Conservation (phyloP, 2,797 vertebrate genomes). For the Hydrolagus colliei region DNA sequence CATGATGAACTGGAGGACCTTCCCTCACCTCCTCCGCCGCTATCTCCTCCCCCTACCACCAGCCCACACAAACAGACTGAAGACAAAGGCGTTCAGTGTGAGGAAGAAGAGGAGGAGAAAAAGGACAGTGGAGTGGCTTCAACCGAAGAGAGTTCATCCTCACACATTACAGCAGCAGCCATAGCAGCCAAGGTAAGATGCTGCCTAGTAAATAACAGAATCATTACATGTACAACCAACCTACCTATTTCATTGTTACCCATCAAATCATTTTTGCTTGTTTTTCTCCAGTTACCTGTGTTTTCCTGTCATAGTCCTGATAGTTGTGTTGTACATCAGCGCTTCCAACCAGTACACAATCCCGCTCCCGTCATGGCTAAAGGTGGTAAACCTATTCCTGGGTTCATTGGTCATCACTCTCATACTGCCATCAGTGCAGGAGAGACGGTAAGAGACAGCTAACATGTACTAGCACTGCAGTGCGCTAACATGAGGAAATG, state of each 20-base stretch:
- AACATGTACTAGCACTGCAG: conserved; percentile 6
- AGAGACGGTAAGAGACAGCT: conserved; percentile 72
- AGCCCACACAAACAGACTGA: conserved; percentile 89
- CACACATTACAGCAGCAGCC: conserved; percentile 92
- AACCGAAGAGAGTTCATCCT: conserved; percentile 95
- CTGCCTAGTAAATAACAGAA: neutral
- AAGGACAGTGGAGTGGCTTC: conserved; percentile 97
- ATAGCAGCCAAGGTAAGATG: conserved; percentile 87
- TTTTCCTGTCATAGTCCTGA: conserved; percentile 58
- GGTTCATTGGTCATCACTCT: conserved; percentile 64
- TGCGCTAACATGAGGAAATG: conserved; percentile 25
- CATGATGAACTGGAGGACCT: conserved; percentile 94
- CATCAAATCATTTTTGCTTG: conserved; percentile 53
- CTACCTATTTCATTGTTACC: conserved; percentile 33
- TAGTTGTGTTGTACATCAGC: conserved; percentile 70
- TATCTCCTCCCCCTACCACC: conserved; percentile 85
- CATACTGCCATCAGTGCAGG: conserved; percentile 78
- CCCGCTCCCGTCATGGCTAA: conserved; percentile 68
- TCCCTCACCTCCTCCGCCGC: conserved; percentile 90
- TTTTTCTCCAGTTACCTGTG: conserved; percentile 44
- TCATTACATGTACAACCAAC: conserved; percentile 27
- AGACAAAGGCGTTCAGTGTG: conserved; percentile 96
- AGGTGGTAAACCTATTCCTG: conserved; percentile 63
- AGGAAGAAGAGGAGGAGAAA: conserved; percentile 97
- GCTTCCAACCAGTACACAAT: conserved; percentile 65